phyloP scores from a whole-genome alignment of 2,113 vertebrate genomes.

The Megatriorchis doriae region DNA sequence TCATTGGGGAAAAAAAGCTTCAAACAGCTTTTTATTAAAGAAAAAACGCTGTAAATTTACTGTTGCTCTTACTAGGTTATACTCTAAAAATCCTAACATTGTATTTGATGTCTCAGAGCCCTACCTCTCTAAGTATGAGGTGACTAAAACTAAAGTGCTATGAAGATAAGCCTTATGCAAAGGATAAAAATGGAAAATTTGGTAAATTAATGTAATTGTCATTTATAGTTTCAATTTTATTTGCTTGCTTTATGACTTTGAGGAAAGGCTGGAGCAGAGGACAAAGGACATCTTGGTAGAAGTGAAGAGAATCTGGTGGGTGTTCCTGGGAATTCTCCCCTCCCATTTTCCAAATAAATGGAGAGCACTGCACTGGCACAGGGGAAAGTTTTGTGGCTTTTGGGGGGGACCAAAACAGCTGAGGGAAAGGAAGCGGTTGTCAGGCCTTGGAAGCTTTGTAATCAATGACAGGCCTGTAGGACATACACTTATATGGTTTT shows the following conservation, averaged over 20 bases:
- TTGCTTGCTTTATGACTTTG: background rate
- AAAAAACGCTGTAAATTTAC: too few species aligned
- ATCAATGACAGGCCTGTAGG: accelerated
- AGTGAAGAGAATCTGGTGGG: accelerated
- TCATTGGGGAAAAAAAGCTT: accelerated
- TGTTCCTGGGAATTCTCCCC: accelerated
- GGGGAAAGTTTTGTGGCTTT: background rate
- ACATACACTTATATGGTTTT: accelerated
- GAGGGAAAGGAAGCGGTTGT: accelerated
- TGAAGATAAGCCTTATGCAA: accelerated
- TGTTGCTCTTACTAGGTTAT: accelerated
- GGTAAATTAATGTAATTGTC: accelerated
- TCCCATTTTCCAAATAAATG: accelerated
- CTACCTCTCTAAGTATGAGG: background rate
- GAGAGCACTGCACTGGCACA: accelerated
- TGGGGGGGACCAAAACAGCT: accelerated
- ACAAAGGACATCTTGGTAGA: accelerated
- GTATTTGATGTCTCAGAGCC: accelerated
- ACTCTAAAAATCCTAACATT: too few species aligned
- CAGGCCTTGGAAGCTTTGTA: background rate
- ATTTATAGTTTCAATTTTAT: background rate
- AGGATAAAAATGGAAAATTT: background rate
- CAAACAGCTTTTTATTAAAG: accelerated
- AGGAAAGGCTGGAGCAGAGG: background rate
- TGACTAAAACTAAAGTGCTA: accelerated